Percentiles rank a stretch among this genome's conserved stretches.
These are phyloP conservation scores for Ethmia dodecea DNA, from an alignment of 2,888 invertebrate genomes.

Conservation along the genomic window DNA sequence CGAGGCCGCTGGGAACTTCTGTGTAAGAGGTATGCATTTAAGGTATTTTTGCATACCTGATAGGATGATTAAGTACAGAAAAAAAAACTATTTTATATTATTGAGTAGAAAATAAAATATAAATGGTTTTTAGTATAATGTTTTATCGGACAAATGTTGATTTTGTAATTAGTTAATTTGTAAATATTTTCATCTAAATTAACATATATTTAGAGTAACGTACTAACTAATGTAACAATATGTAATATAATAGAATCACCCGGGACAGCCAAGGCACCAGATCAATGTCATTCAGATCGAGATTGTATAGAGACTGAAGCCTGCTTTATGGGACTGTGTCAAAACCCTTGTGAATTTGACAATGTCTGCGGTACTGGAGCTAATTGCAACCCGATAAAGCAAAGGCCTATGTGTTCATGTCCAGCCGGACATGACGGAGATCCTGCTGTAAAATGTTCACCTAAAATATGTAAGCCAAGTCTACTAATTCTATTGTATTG, in stretches of 20 bases:
- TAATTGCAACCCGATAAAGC: conserved; percentile 88
- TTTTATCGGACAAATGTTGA: conserved; percentile 71
- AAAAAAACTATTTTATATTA: too few species aligned
- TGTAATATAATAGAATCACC: conserved; percentile 81
- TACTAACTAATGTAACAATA: conserved; percentile 58
- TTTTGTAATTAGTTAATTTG: conserved; percentile 11
- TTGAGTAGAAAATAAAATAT: neutral
- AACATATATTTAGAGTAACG: conserved; percentile 35
- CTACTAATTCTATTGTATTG: conserved; percentile 4
- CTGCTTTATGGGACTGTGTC: conserved; percentile 89
- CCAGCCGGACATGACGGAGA: conserved; percentile 89
- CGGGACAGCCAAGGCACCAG: conserved; percentile 83
- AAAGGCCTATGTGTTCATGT: conserved; percentile 89
- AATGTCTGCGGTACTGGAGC: conserved; percentile 86
- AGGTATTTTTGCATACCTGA: conserved; percentile 34
- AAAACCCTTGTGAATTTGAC: conserved; percentile 90
- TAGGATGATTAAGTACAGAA: conserved; percentile 7
- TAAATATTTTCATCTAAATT: conserved; percentile 14
- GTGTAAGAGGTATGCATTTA: conserved; percentile 79
- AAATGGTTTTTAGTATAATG: conserved; percentile 18
- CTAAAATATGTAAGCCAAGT: conserved; percentile 84
- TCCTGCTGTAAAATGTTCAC: conserved; percentile 88
- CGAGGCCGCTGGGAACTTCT: conserved; percentile 77
- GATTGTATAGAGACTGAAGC: conserved; percentile 90
- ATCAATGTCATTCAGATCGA: conserved; percentile 88